A percentile compares a stretch with the other conserved stretches of the same genome.
These are phyloP conservation scores for Branchellion lobata DNA, from an alignment of 2,888 invertebrate species.

Conservation along the genomic window DNA sequence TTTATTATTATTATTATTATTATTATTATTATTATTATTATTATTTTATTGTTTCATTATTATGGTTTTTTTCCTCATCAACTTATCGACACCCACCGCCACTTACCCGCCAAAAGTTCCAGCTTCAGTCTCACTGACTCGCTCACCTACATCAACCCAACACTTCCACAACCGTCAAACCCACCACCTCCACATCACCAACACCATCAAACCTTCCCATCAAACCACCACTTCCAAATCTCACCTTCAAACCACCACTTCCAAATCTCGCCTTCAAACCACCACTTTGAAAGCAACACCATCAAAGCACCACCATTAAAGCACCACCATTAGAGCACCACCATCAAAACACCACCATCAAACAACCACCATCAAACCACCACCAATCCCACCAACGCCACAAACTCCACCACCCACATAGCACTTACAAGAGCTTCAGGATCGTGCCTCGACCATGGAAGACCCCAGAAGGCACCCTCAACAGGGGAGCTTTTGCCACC, in stretches of 20 bases:
- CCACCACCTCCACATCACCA: background rate
- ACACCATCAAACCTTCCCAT: background rate
- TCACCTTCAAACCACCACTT: too few species aligned
- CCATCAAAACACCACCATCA: background rate
- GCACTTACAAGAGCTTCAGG: conserved; percentile 54
- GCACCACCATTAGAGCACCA: background rate
- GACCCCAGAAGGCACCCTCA: conserved; percentile 73
- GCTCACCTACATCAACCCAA: too few species aligned
- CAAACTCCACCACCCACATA: conserved; percentile 37
- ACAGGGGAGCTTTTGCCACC: conserved; percentile 70
- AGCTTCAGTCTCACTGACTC: too few species aligned
- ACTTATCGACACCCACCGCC: too few species aligned
- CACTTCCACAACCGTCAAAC: too few species aligned
- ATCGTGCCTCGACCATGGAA: conserved; percentile 71
- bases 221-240: background rate
- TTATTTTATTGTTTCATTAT: too few species aligned
- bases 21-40: too few species aligned
- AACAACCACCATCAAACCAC: background rate
- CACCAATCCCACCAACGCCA: background rate
- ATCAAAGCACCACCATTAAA: background rate
- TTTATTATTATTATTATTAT: too few species aligned
- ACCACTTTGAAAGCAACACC: background rate
- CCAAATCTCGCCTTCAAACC: background rate
- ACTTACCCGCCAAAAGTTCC: too few species aligned
- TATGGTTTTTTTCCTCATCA: too few species aligned